Conservation (phyloP, 2,888 invertebrate species). For the Lepidochitona cinerea region DNA sequence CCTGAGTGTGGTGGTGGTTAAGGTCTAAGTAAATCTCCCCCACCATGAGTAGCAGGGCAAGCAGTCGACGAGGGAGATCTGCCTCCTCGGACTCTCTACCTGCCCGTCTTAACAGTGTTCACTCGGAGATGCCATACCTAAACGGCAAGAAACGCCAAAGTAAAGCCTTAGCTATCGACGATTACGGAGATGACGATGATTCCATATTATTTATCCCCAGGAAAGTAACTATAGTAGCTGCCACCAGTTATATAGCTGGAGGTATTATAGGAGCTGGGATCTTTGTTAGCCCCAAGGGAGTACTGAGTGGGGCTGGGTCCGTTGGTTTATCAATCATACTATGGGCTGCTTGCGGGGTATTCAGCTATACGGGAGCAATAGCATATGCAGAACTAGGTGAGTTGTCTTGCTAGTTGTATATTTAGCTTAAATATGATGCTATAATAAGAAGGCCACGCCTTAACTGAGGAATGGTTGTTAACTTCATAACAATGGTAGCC, state of each 20-base stretch:
- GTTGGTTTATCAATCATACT: conserved; percentile 25
- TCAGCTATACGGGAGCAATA: conserved; percentile 27
- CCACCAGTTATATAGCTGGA: conserved; percentile 24
- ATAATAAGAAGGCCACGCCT: too few relatives aligned
- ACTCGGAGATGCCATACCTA: neutral
- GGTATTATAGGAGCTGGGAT: conserved; percentile 33
- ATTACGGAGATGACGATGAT: neutral
- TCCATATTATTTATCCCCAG: neutral
- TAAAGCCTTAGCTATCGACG: neutral
- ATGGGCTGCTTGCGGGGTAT: conserved; percentile 23
- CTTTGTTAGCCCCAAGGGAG: conserved; percentile 27
- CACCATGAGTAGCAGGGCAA: neutral
- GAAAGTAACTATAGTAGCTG: conserved; percentile 5
- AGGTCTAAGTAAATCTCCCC: too few relatives aligned
- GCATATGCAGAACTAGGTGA: conserved; percentile 29
- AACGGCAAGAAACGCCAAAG: neutral
- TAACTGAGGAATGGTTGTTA: too few relatives aligned
- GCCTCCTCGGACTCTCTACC: neutral
- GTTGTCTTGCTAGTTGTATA: neutral
- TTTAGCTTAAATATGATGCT: neutral
- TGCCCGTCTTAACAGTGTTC: neutral
- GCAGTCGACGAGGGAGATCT: neutral
- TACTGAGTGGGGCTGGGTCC: conserved; percentile 25
- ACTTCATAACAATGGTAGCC: too few relatives aligned
- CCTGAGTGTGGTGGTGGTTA: too few relatives aligned